Evolutionary conservation across 2,113 vertebrate genomes (phyloP).

Genomic region (Setophaga coronata): DNA sequence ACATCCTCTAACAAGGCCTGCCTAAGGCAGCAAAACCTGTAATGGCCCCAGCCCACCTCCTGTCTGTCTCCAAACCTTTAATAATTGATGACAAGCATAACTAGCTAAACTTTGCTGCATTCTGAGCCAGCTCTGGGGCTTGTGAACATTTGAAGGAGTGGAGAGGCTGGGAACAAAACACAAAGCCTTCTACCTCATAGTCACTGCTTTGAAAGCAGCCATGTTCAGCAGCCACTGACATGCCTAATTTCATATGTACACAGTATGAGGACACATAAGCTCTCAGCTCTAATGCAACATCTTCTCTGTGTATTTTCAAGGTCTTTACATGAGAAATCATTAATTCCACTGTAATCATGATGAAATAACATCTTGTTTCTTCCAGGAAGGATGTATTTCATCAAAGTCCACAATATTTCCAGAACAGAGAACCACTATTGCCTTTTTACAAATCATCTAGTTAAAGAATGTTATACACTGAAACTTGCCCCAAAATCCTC

Average conservation of each 20-base stretch:
- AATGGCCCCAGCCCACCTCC: background rate
- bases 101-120: constrained; percentile 6
- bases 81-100: constrained; percentile 25
- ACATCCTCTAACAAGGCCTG: background rate
- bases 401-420: background rate
- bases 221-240: background rate
- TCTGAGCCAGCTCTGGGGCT: background rate
- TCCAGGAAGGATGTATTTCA: background rate
- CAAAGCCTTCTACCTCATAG: background rate
- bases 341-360: background rate
- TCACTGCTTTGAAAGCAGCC: background rate
- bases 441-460: background rate
- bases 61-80: background rate
- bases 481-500: background rate
- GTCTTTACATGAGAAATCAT: background rate
- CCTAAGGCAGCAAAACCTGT: background rate
- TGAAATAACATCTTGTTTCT: background rate
- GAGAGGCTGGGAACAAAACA: background rate
- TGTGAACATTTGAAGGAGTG: constrained; percentile 12
- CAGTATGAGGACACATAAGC: background rate
- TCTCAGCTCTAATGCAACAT: background rate
- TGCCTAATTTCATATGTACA: background rate
- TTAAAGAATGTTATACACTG: background rate
- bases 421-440: background rate
- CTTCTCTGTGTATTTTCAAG: background rate